Percentiles rank a stretch among this genome's conserved stretches.
Evolutionary conservation across 2,113 vertebrate species (phyloP).

Genomic region (Cavia aperea): DNA sequence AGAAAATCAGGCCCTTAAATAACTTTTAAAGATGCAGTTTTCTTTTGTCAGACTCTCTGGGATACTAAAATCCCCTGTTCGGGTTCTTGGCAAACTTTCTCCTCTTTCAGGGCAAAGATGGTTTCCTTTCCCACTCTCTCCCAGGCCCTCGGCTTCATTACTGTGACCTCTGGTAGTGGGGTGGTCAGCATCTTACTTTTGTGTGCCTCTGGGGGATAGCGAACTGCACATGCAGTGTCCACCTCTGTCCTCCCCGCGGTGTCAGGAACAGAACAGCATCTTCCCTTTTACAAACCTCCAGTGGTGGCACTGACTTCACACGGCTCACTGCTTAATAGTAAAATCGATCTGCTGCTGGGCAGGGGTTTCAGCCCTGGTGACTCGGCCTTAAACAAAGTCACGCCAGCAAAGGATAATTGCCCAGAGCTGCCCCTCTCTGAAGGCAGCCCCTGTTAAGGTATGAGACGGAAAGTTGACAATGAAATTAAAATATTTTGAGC

Average conservation of each 20-base stretch:
- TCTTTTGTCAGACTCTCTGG: constrained; percentile 43
- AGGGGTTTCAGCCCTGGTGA: constrained; percentile 5
- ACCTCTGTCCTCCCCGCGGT: constrained; percentile 8
- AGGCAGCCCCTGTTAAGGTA: constrained; percentile 40
- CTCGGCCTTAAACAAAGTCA: neutral
- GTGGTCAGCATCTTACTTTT: constrained; percentile 35
- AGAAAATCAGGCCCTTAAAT: constrained; percentile 34
- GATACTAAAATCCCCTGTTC: constrained; percentile 38
- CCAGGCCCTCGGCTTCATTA: constrained; percentile 48
- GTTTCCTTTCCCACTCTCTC: constrained; percentile 52
- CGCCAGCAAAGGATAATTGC: neutral
- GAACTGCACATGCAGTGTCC: neutral
- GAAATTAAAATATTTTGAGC: constrained; percentile 45
- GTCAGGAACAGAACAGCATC: neutral
- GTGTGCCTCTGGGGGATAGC: neutral
- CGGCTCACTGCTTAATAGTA: neutral
- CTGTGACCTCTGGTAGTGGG: neutral
- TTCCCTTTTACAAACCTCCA: neutral
- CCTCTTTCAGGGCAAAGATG: constrained; percentile 34
- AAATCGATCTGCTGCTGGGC: neutral
- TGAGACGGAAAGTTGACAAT: constrained; percentile 48
- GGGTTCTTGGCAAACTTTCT: constrained; percentile 53
- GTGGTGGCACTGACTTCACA: neutral
- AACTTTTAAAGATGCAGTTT: constrained; percentile 49
- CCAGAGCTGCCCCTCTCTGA: neutral